These are phyloP conservation scores for Reticulitermes lucifugus DNA, from an alignment of 2,888 invertebrate genomes.

Conservation along the genomic window DNA sequence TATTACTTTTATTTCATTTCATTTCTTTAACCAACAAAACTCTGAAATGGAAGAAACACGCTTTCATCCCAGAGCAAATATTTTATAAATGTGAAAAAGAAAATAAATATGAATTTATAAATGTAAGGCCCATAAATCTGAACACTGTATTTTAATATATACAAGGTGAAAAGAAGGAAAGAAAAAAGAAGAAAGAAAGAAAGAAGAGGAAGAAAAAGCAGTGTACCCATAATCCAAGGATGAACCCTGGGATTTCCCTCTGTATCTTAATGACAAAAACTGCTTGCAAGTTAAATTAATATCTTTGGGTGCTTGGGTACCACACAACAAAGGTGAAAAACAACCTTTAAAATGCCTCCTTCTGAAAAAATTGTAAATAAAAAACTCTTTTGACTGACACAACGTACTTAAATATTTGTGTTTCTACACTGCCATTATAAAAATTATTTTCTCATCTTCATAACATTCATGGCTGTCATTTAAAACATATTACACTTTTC, in stretches of 20 bases:
- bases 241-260: not conserved
- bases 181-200: not conserved
- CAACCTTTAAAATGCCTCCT: slow-evolving; percentile 4
- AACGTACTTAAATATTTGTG: slow-evolving; percentile 7
- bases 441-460: not conserved
- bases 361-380: not conserved
- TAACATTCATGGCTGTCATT: not conserved
- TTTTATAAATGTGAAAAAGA: not conserved
- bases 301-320: not conserved
- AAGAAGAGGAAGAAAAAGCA: not conserved
- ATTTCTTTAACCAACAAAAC: not conserved
- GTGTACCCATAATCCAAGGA: not conserved
- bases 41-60: not conserved
- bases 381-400: not conserved
- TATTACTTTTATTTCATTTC: not conserved
- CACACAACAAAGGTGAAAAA: not conserved
- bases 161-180: not conserved
- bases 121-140: not conserved
- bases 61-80: not conserved
- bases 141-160: not conserved
- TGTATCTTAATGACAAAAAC: not conserved
- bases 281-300: not conserved
- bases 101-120: not conserved
- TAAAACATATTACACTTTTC: slow-evolving; percentile 21
- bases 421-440: slow-evolving; percentile 19